A percentile compares a stretch with the other conserved stretches of the same genome.
phyloP scores from a whole-genome alignment of 2,888 invertebrate species.

The Xanthostigma xanthostigma region DNA sequence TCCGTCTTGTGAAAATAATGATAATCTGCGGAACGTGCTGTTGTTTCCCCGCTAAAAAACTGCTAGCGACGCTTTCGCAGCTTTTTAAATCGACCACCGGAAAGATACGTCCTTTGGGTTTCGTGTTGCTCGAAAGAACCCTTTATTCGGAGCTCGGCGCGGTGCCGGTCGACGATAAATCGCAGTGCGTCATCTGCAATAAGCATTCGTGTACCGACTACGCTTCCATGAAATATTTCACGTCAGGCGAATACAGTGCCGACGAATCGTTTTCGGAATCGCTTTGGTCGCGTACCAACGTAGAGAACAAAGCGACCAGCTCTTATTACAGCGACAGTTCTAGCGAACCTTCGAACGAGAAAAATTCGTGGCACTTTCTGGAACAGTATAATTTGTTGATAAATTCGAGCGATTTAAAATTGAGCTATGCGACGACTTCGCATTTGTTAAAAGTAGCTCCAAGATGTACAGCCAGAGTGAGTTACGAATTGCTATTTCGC shows the following conservation, averaged over 20 bases:
- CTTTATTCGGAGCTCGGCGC: slow-evolving; percentile 45
- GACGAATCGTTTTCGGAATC: background rate
- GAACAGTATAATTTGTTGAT: slow-evolving; percentile 41
- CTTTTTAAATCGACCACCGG: slow-evolving; percentile 30
- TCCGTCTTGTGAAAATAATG: slow-evolving; percentile 37
- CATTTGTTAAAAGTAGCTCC: slow-evolving; percentile 43
- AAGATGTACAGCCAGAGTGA: slow-evolving; percentile 36
- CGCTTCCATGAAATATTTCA: slow-evolving; percentile 3
- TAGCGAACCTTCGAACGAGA: slow-evolving; percentile 19
- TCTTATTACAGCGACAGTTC: slow-evolving; percentile 1
- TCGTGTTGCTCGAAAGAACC: slow-evolving; percentile 39
- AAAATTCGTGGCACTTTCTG: slow-evolving; percentile 38
- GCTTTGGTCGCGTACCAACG: slow-evolving; percentile 21
- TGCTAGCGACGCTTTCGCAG: slow-evolving; percentile 34
- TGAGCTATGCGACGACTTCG: slow-evolving; percentile 39
- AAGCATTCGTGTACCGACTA: slow-evolving; percentile 6
- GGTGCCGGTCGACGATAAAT: slow-evolving; percentile 19
- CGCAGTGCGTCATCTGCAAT: slow-evolving; percentile 33
- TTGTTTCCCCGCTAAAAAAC: slow-evolving; percentile 39
- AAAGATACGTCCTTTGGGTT: slow-evolving; percentile 27
- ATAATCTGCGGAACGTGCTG: slow-evolving; percentile 44
- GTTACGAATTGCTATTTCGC: slow-evolving; percentile 39
- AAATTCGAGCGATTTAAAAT: slow-evolving; percentile 19
- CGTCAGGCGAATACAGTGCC: background rate
- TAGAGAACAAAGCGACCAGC: slow-evolving; percentile 23